Evolutionary conservation across 2,797 vertebrate genomes (phyloP), one percentile per base, ranked within the genome.

Genomic region (Protosalanx chinensis): DNA sequence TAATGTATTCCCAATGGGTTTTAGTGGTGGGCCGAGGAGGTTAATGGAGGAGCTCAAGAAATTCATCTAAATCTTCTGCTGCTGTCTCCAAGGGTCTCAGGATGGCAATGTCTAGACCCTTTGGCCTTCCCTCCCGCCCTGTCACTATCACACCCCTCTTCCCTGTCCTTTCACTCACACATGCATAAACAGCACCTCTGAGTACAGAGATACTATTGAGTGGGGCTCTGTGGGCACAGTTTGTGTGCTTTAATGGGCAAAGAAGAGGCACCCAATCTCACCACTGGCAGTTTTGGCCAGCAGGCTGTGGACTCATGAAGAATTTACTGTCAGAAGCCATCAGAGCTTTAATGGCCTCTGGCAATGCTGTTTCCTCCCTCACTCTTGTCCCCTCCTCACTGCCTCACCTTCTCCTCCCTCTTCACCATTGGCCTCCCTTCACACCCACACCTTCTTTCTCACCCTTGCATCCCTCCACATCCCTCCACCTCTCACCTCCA

Each of bases 321-420:
- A 93, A 90, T 91, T 92, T 88, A 89, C 88, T 91, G 91, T 91
- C 91, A 90, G 81, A 91, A 86, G 71, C 81, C 85, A 91, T 92
- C 89, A 88, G 79, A 77, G 75, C 73, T 89, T 90, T 87, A 91
- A 90, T 87, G 83, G 86, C 77, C 76, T 76, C 86, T 88, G 86
- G 87, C 86, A 81, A 72, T 68, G 79, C 71, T 61, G 56, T 72
- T 79, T 78, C 82, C 78, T 80, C 80, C 76, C 76, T 46, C 41
- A 46, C 41, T 12, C 10, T 46, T 3, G 10, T 8, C 41, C 41
- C 7, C 41, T 46, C 7, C 41, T 46, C 41, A 46, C 41, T 46
- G 41, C 41, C 41, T 13, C 41, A 46, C 41, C 41, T 12, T 46
- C 41, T 46, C 12, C 41, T 46, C 12, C 41, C 41, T 46, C 41